phyloP scores from a whole-genome alignment of 2,113 vertebrate species.

The Amphilophus citrinellus region DNA sequence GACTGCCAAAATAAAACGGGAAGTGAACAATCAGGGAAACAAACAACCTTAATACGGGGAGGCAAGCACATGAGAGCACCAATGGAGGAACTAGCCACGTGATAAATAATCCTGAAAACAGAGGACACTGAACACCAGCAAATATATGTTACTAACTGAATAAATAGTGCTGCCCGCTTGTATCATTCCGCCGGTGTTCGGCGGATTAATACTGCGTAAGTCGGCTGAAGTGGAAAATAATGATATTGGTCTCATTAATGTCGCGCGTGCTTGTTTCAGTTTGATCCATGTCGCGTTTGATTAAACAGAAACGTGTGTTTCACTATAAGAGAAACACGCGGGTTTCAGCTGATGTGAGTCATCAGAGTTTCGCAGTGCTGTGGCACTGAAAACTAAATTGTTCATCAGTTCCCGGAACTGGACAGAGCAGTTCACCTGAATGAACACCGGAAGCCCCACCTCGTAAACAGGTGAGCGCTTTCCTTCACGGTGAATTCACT shows the following conservation, averaged over 20 bases:
- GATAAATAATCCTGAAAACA: too few species aligned
- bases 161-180: neutral
- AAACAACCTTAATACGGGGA: too few species aligned
- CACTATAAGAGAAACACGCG: neutral
- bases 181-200: neutral
- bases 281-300: neutral
- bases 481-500: neutral
- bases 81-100: too few species aligned
- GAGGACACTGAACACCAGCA: too few species aligned
- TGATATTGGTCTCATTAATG: fast-evolving
- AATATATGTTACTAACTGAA: too few species aligned
- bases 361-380: neutral
- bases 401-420: too few species aligned
- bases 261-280: neutral
- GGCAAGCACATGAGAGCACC: too few species aligned
- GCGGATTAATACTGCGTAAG: neutral
- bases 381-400: too few species aligned
- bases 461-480: neutral
- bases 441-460: neutral
- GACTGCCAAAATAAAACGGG: too few species aligned
- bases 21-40: too few species aligned
- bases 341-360: constrained; percentile 52
- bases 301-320: constrained; percentile 25
- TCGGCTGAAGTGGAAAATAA: neutral
- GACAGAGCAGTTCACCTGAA: neutral